These are phyloP conservation scores for Electrophaes corylata DNA, from an alignment of 2,888 invertebrate genomes.

Conservation along the genomic window DNA sequence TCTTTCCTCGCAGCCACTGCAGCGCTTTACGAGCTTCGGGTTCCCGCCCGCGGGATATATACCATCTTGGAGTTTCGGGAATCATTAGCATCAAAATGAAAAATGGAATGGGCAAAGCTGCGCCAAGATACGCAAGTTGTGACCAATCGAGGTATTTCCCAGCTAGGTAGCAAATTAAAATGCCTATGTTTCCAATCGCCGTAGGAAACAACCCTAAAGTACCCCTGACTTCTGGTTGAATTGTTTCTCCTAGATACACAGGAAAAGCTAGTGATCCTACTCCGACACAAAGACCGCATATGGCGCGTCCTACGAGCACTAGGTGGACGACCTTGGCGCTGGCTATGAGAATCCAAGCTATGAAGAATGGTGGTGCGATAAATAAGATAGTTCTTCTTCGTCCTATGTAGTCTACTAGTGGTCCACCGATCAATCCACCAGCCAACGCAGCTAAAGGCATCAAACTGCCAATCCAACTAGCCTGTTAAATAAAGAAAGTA, in stretches of 20 bases:
- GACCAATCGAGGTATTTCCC: constrained; percentile 94
- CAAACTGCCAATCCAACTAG: constrained; percentile 94
- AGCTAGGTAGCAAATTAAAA: constrained; percentile 90
- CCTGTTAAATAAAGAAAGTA: constrained; percentile 73
- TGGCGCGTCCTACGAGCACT: constrained; percentile 90
- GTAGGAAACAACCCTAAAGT: constrained; percentile 94
- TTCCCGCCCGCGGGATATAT: constrained; percentile 90
- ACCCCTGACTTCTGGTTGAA: constrained; percentile 96
- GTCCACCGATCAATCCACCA: constrained; percentile 93
- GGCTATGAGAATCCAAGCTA: constrained; percentile 93
- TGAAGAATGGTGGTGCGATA: constrained; percentile 91
- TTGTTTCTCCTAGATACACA: constrained; percentile 96
- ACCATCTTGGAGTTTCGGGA: constrained; percentile 97
- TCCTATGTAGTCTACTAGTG: constrained; percentile 93
- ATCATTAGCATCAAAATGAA: constrained; percentile 92
- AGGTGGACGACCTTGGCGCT: constrained; percentile 88
- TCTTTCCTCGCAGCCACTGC: constrained; percentile 92
- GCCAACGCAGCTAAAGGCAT: constrained; percentile 95
- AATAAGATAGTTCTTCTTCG: constrained; percentile 91
- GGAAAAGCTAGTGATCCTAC: constrained; percentile 94
- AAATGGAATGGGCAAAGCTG: constrained; percentile 90
- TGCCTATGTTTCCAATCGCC: constrained; percentile 93
- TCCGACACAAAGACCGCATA: constrained; percentile 95
- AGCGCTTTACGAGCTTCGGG: constrained; percentile 91
- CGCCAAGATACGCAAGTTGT: constrained; percentile 91